These are phyloP conservation scores for Nothobranchius kuhntae DNA, from an alignment of 2,113 vertebrate genomes.

Conservation along the genomic window DNA sequence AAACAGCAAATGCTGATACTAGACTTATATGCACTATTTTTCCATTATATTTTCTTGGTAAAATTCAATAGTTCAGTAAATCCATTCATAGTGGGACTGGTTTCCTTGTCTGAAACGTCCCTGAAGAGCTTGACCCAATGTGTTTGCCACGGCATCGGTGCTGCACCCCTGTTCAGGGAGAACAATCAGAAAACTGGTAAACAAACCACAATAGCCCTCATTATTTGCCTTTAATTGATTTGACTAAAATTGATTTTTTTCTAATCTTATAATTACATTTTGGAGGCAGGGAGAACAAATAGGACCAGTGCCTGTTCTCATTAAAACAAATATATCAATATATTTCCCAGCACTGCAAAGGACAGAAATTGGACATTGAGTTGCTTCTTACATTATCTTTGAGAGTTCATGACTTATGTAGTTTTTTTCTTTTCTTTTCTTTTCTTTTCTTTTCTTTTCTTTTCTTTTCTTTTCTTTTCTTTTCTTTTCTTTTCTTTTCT, in stretches of 20 bases:
- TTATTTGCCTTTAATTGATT: background rate
- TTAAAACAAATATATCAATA: background rate
- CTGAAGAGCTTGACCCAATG: background rate
- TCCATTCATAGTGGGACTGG: background rate
- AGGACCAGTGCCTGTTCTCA: background rate
- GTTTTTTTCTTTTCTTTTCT: too few relatives aligned
- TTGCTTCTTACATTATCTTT: too few relatives aligned
- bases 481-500: too few relatives aligned
- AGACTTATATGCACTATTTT: background rate
- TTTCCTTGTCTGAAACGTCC: background rate
- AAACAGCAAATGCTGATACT: background rate
- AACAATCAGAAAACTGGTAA: background rate
- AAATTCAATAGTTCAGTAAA: background rate
- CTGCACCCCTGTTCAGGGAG: background rate
- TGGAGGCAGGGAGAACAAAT: background rate
- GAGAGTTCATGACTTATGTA: too few relatives aligned
- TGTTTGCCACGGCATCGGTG: background rate
- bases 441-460: too few relatives aligned
- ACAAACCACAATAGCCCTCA: background rate
- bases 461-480: too few relatives aligned
- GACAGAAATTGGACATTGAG: too few relatives aligned
- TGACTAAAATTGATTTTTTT: slow-evolving; percentile 1
- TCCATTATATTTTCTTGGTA: background rate
- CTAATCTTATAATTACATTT: slow-evolving; percentile 10
- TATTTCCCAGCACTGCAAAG: background rate